A percentile compares a stretch with the other conserved stretches of the same genome.
phyloP scores from a whole-genome alignment of 2,888 invertebrate species.

The Trimorus sp. region DNA sequence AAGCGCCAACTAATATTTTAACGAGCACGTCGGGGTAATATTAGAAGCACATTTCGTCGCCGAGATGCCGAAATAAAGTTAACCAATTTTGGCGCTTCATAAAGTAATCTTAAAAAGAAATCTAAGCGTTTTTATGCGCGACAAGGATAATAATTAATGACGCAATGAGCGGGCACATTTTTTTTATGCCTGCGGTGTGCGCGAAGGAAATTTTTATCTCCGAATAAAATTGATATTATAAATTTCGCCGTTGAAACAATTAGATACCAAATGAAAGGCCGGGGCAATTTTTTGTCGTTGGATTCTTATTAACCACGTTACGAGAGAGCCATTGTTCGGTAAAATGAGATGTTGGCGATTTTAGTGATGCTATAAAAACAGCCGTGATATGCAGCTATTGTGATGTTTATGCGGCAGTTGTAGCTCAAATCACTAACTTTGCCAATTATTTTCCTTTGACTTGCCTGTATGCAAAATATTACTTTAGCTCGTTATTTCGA shows the following conservation, averaged over 20 bases:
- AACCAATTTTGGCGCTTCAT: slow-evolving; percentile 10
- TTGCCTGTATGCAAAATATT: too few relatives aligned
- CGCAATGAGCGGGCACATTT: slow-evolving; percentile 19
- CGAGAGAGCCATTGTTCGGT: slow-evolving; percentile 21
- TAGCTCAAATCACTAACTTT: neutral
- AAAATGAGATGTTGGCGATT: slow-evolving; percentile 22
- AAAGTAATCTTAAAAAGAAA: slow-evolving; percentile 39
- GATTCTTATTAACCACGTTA: slow-evolving; percentile 34
- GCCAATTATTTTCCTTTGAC: slow-evolving; percentile 4
- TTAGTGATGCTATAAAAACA: slow-evolving; percentile 12
- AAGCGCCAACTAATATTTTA: slow-evolving; percentile 20
- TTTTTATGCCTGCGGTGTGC: slow-evolving; percentile 6
- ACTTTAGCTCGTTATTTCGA: too few relatives aligned
- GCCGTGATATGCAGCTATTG: neutral
- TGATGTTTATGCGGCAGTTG: slow-evolving; percentile 2
- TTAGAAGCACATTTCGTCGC: slow-evolving; percentile 15
- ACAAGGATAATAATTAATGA: slow-evolving; percentile 34
- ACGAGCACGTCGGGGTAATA: neutral
- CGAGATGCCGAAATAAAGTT: slow-evolving; percentile 7
- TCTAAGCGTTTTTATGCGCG: slow-evolving; percentile 24
- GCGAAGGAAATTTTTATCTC: slow-evolving; percentile 6
- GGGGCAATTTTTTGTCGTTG: slow-evolving; percentile 30
- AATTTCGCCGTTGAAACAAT: slow-evolving; percentile 37
- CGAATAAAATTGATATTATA: slow-evolving; percentile 24
- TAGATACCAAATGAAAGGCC: slow-evolving; percentile 25